Percentiles rank a stretch among this genome's conserved stretches.
These are phyloP conservation scores for Psix sp. DNA, from an alignment of 1,140 invertebrate species.

Conservation along the genomic window DNA sequence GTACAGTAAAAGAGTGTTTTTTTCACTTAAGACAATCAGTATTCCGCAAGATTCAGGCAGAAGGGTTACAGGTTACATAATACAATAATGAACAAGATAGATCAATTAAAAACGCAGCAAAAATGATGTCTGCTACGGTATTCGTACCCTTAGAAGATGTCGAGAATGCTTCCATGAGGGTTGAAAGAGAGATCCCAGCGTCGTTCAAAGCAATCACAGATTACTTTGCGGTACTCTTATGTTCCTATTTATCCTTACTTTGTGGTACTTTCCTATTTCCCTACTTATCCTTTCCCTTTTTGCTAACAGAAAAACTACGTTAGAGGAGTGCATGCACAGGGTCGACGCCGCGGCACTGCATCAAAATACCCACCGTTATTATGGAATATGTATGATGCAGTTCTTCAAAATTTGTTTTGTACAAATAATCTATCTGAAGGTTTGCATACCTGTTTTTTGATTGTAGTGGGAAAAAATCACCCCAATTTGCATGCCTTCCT, in stretches of 20 bases:
- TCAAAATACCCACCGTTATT: neutral
- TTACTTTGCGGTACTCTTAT: constrained; percentile 2
- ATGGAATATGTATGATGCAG: constrained; percentile 11
- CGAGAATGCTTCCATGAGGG: neutral
- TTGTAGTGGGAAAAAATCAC: constrained; percentile 13
- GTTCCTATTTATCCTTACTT: neutral
- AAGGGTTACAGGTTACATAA: neutral
- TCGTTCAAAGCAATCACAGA: neutral
- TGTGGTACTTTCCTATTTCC: neutral
- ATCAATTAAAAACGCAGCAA: constrained; percentile 2
- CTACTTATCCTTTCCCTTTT: neutral
- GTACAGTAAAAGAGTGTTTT: constrained; percentile 1
- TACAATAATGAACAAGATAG: constrained; percentile 7
- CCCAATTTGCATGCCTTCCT: constrained; percentile 7
- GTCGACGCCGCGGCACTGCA: neutral
- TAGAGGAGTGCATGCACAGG: too few relatives aligned
- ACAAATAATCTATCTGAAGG: constrained; percentile 19
- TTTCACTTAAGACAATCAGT: constrained; percentile 3
- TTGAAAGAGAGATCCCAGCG: constrained; percentile 1
- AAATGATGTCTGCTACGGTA: neutral
- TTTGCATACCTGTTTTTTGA: constrained; percentile 2
- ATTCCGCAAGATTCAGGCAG: constrained; percentile 1
- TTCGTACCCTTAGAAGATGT: constrained; percentile 1
- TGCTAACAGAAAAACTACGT: too few relatives aligned
- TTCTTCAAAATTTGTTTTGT: constrained; percentile 9